Conservation (phyloP, 2,888 invertebrate species). For the Tetramorium bicarinatum region DNA sequence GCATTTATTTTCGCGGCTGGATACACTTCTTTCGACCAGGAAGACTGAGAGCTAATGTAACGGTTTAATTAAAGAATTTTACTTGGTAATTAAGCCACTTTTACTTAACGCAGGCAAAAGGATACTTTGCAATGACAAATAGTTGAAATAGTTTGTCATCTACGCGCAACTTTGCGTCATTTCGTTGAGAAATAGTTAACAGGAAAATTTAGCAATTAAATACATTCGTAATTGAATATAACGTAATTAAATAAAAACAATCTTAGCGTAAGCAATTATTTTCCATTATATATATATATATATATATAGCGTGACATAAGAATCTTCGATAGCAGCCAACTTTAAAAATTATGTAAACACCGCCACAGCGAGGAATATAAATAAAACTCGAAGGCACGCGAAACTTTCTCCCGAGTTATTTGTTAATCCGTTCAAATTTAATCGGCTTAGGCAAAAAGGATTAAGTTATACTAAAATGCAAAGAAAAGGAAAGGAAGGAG, state of each 20-base stretch:
- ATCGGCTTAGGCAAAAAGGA: slow-evolving; percentile 23
- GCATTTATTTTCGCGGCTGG: slow-evolving; percentile 45
- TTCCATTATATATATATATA: background rate
- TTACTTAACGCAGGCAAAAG: slow-evolving; percentile 20
- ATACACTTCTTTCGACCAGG: slow-evolving; percentile 7
- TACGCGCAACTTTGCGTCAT: background rate
- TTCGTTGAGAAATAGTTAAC: background rate
- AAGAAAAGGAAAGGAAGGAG: background rate
- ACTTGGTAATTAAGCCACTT: slow-evolving; percentile 51
- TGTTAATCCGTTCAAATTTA: slow-evolving; percentile 32
- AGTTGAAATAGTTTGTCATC: slow-evolving; percentile 27
- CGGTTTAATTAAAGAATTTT: slow-evolving; percentile 54
- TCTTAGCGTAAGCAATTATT: background rate
- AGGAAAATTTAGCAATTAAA: background rate
- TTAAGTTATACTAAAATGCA: slow-evolving; percentile 5
- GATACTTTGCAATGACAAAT: slow-evolving; percentile 33
- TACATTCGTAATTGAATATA: background rate
- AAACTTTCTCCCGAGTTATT: slow-evolving; percentile 21
- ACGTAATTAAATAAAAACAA: background rate
- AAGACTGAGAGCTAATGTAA: slow-evolving; percentile 36
- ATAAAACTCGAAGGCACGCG: slow-evolving; percentile 1
- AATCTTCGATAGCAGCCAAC: background rate
- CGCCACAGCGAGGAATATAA: background rate
- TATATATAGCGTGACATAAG: background rate
- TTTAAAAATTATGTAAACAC: slow-evolving; percentile 15